Percentiles rank a stretch among this genome's conserved stretches.
Conservation (phyloP, 2,113 vertebrate genomes). For the human region GRCh38 chr1:38208001-38208500, state of each 20-base stretch:
- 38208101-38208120: neutral
- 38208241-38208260: rapidly evolving
- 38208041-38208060: neutral
- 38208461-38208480: neutral
- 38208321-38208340: neutral
- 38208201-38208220: neutral
- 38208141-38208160: neutral
- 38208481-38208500: neutral
- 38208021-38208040: neutral
- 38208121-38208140: neutral
- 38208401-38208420: neutral
- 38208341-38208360: neutral
- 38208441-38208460: neutral
- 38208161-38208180: neutral
- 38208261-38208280: neutral
- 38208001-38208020: neutral
- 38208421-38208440: neutral
- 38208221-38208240: neutral
- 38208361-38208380: neutral
- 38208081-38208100: neutral
- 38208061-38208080: rapidly evolving
- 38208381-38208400: neutral
- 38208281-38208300: neutral
- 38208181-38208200: neutral
- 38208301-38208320: neutral